Evolutionary conservation across 2,888 invertebrate genomes (phyloP), one percentile per base, ranked within the genome.

Genomic region (Catocala nupta): DNA sequence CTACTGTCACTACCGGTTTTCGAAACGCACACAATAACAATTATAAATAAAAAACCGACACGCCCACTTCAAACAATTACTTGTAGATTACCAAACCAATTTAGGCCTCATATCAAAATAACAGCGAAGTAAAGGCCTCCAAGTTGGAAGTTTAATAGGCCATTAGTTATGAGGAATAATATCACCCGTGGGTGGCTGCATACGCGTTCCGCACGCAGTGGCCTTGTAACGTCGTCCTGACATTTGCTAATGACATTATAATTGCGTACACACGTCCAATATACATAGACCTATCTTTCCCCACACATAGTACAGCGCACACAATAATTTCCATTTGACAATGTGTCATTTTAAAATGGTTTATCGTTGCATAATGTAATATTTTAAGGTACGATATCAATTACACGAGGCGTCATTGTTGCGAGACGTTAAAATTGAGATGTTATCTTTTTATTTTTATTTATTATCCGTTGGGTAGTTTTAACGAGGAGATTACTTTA

Each of bases 231-330:
- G 77, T 72, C 80, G 85, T 82, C 76, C 77, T 87, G 84, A 83
- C 86, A 87, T 88, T 86, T 84, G 78, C 86, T 88, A 88, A 89
- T 87, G 85, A 82, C 80, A 80, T 83, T 85, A 84, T 88, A 89
- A 89, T 88, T 84, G 84, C 77, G 83, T 77, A 59, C 65, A 68
- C 65, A 53, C 57, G 59, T 63, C 76, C 81, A 79, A 57, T 70
- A 57, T 71, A 53, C 57, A 7, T 25, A 49, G 80, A 71, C 68
- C 77, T 71, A 59, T 64, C 67, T 67, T 62, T 56, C 49, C 34
- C 48, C 56, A 65, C 54, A 39, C 52, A 48, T 51, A 12, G 33
- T 49, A 57, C 12, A 3, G 36, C 8, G 5, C 36, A 57, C 10
- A 75, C 68, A 76, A 72, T 55, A 47, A 39, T 54, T 48, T 51